phyloP scores from a whole-genome alignment of 1,140 invertebrate genomes.

The Hyles vespertilio region DNA sequence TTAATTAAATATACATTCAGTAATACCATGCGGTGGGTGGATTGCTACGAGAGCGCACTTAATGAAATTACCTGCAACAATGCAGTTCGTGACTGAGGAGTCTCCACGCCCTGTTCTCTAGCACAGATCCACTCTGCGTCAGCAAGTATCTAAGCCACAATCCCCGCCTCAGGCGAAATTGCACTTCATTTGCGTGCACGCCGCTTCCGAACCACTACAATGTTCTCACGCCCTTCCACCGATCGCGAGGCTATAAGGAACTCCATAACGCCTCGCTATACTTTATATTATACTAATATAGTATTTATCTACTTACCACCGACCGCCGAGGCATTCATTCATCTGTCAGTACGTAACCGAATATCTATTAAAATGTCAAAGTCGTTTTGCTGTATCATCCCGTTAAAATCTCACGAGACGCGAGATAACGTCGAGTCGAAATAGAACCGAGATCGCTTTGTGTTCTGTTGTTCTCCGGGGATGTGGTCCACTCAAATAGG shows the following conservation, averaged over 20 bases:
- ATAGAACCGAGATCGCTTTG: constrained; percentile 39
- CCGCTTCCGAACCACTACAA: constrained; percentile 32
- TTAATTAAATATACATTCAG: neutral
- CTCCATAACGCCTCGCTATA: constrained; percentile 18
- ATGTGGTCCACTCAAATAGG: constrained; percentile 20
- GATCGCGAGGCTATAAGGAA: constrained; percentile 13
- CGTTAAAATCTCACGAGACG: constrained; percentile 27
- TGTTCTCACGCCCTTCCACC: constrained; percentile 43
- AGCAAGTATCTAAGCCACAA: constrained; percentile 36
- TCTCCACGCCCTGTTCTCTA: constrained; percentile 8
- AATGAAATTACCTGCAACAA: constrained; percentile 51
- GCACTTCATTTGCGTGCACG: constrained; percentile 55
- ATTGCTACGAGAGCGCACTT: constrained; percentile 22
- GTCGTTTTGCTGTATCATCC: constrained; percentile 43
- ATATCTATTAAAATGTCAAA: constrained; percentile 8
- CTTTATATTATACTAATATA: neutral
- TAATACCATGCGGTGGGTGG: constrained; percentile 8
- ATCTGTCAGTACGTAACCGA: neutral
- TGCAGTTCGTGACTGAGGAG: constrained; percentile 33
- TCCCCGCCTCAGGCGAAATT: constrained; percentile 40
- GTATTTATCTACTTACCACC: neutral
- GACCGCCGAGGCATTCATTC: neutral
- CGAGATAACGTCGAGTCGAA: constrained; percentile 29
- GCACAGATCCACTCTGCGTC: constrained; percentile 14
- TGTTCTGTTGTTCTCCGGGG: constrained; percentile 37